These are phyloP conservation scores for Pachyramphus minor DNA, from an alignment of 2,113 vertebrate genomes.

Conservation along the genomic window DNA sequence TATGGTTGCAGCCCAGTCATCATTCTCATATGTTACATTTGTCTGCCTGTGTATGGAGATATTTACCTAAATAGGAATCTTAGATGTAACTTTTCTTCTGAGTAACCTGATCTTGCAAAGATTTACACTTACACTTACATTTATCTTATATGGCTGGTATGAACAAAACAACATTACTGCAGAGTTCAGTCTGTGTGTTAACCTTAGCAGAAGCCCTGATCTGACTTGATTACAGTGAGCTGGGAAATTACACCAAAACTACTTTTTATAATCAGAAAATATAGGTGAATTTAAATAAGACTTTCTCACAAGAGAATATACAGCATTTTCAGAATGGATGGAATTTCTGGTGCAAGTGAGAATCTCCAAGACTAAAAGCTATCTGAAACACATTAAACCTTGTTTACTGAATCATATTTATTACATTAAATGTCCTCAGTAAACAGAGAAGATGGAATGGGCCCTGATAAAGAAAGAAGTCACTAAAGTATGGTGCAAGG, in stretches of 20 bases:
- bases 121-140: fast-evolving
- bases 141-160: background rate
- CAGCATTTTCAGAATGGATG: background rate
- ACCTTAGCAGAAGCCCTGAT: background rate
- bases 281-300: background rate
- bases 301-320: background rate
- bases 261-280: background rate
- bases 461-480: background rate
- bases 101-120: background rate
- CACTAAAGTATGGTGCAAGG: background rate
- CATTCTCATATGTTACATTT: background rate
- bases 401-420: background rate
- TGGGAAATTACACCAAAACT: background rate
- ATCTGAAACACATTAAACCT: background rate
- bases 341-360: background rate
- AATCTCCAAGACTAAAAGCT: background rate
- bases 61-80: background rate
- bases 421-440: background rate
- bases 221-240: background rate
- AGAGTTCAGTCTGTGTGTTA: background rate
- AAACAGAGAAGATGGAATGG: background rate
- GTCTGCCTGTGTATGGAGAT: background rate
- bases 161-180: background rate
- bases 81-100: background rate
- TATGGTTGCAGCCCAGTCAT: background rate